Conservation (phyloP, 2,888 invertebrate species). For the Latrodectus elegans region DNA sequence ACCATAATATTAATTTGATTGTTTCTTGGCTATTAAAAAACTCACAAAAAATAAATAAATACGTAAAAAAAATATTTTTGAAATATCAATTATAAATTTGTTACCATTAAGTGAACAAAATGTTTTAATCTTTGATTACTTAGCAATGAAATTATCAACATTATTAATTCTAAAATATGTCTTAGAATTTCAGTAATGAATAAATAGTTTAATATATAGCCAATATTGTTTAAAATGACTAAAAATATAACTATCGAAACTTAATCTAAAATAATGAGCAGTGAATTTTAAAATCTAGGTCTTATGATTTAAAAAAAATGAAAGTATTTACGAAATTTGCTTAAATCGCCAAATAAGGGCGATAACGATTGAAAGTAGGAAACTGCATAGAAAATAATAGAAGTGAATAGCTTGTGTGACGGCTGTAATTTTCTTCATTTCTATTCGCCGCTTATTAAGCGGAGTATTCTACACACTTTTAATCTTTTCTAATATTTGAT, state of each 20-base stretch:
- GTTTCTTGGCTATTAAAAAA: too few species aligned
- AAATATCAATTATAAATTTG: too few species aligned
- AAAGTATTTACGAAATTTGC: neutral
- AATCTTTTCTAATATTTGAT: slow-evolving; percentile 64
- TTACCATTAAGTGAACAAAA: too few species aligned
- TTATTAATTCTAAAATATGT: too few species aligned
- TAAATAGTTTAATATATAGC: too few species aligned
- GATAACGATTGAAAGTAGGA: slow-evolving; percentile 37
- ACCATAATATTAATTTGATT: too few species aligned
- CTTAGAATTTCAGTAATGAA: too few species aligned
- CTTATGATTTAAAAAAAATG: neutral
- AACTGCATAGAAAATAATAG: slow-evolving; percentile 65
- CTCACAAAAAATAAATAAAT: too few species aligned
- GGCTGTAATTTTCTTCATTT: slow-evolving; percentile 69
- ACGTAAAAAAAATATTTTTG: too few species aligned
- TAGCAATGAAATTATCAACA: too few species aligned
- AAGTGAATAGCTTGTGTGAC: slow-evolving; percentile 58
- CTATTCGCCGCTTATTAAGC: slow-evolving; percentile 66
- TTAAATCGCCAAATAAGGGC: neutral
- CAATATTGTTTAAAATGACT: too few species aligned
- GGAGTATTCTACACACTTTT: slow-evolving; percentile 64
- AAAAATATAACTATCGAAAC: neutral
- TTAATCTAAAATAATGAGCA: neutral
- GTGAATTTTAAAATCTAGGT: neutral
- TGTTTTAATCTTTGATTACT: too few species aligned